Evolutionary conservation across 2,113 vertebrate genomes (phyloP).

Genomic region (Centropus bengalensis): DNA sequence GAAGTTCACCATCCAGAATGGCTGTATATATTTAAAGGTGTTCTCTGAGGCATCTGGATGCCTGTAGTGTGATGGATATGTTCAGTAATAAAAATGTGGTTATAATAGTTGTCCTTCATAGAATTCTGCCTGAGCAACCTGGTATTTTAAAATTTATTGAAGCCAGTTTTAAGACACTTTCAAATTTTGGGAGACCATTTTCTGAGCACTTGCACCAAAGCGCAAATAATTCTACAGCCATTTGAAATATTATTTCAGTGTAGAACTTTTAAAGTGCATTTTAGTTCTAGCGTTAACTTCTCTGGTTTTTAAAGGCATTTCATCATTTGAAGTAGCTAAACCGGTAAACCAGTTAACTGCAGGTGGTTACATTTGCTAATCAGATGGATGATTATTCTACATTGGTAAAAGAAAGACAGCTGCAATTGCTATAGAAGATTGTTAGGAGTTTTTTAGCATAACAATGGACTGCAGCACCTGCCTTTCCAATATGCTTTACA

Average conservation of each 20-base stretch:
- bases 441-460: conserved; percentile 56
- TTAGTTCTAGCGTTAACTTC: background rate
- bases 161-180: background rate
- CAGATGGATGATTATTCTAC: conserved; percentile 41
- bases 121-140: background rate
- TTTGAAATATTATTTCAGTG: background rate
- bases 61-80: background rate
- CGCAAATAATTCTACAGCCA: background rate
- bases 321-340: background rate
- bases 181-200: background rate
- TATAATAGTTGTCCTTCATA: background rate
- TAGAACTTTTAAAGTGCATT: background rate
- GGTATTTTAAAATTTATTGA: background rate
- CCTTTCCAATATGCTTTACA: conserved; percentile 40
- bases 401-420: conserved; percentile 41
- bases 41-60: background rate
- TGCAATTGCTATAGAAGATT: conserved; percentile 27
- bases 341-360: conserved; percentile 30
- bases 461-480: conserved; percentile 65
- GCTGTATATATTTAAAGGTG: background rate
- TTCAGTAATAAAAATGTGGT: background rate
- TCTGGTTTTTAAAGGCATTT: background rate
- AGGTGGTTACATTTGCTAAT: conserved; percentile 58
- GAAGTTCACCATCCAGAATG: background rate
- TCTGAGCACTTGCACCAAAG: background rate